A percentile compares a stretch with the other conserved stretches of the same genome.
Evolutionary conservation across 2,888 invertebrate genomes (phyloP).

Genomic region (Cerceris ruficornis): DNA sequence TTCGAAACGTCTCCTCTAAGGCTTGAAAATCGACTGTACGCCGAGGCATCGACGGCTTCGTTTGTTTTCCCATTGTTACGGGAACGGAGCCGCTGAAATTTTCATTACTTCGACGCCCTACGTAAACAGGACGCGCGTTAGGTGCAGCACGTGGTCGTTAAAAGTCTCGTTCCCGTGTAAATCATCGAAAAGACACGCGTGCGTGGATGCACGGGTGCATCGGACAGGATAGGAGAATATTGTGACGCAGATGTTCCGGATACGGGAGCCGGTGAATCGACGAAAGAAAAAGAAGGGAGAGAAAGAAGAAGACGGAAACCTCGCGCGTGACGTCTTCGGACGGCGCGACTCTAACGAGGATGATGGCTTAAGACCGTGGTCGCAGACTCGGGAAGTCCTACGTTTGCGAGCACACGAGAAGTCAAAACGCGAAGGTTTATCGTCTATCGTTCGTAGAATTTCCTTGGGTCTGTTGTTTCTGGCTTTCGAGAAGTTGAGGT

Average conservation of each 20-base stretch:
- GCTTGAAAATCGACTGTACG: too few relatives aligned
- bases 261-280: slow-evolving; percentile 38
- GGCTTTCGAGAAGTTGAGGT: too few relatives aligned
- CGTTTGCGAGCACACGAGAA: slow-evolving; percentile 51
- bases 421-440: slow-evolving; percentile 38
- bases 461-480: background rate
- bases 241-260: slow-evolving; percentile 69
- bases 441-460: background rate
- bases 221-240: slow-evolving; percentile 42
- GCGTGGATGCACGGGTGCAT: slow-evolving; percentile 35
- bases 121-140: slow-evolving; percentile 31
- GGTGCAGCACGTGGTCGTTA: slow-evolving; percentile 23
- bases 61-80: too few relatives aligned
- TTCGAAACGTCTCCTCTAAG: too few relatives aligned
- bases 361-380: slow-evolving; percentile 45
- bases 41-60: too few relatives aligned
- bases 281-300: background rate
- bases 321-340: slow-evolving; percentile 23
- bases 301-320: slow-evolving; percentile 48
- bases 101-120: slow-evolving; percentile 19
- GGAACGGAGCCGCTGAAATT: background rate
- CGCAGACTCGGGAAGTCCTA: slow-evolving; percentile 55
- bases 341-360: slow-evolving; percentile 28
- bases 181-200: slow-evolving; percentile 54
- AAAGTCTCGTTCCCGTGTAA: slow-evolving; percentile 29